Base-by-base conservation (phyloP, 2,888 invertebrate genomes). In the Nomada goodeniana region DNA sequence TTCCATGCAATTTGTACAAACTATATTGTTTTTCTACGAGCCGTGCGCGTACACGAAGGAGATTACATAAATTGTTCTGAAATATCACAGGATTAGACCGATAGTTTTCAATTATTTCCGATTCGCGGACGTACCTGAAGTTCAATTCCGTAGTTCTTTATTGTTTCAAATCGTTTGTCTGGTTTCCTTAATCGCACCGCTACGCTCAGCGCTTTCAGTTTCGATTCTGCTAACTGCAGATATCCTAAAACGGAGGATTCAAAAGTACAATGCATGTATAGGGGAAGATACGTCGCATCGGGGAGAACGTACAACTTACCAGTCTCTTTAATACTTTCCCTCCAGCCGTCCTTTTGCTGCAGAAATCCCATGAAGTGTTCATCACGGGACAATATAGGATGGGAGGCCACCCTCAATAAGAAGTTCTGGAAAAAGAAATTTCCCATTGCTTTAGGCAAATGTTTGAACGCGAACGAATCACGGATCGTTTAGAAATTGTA, bases 311-410 rank as follows among this genome's bases (percentile, higher is more conserved):
- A 23, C 1, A 57, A 75, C 90, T 85, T 93, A 96, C 97, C 97
- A 89, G 96, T 96, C 84, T 96, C 96, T 92, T 96, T 96, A 75
- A 97, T 96, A 36, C 96, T 95, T 89, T 97, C 97, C 91, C 96
- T 95, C 97, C 97, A 97, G 0, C 96, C 96, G 84, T 97, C 96
- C 86, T 96, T 97, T 91, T 97, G 96, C 90, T 97, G 97, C 18
- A 98, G 93, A 92, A 97, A 98, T 89, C 96, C 96, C 85, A 97
- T 95, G 90, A 97, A 97, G 91, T 97, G 96, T 86, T 95, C 95
- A 90, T 98, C 97, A 89, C 96, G 96, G 87, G 96, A 96, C 4
- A 98, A 94, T 64, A 96, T 93, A 0, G 96, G 96, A 93, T 97
- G 97, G 0, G 96, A 96, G 0, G 97, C 97, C 29, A 97, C 95